These are phyloP conservation scores for Cromileptes altivelis DNA, from an alignment of 2,113 vertebrate species.

Conservation along the genomic window DNA sequence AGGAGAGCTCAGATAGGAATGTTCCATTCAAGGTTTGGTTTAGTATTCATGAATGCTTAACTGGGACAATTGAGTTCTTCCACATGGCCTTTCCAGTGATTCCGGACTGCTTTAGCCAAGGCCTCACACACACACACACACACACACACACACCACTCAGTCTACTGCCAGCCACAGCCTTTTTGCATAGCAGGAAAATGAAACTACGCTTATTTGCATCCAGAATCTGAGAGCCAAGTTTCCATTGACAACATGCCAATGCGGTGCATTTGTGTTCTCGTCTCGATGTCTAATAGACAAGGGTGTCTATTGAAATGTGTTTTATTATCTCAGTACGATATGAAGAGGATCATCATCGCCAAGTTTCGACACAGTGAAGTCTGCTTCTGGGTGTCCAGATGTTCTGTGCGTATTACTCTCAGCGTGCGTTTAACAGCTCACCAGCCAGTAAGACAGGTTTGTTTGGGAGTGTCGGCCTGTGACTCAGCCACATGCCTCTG, in stretches of 20 bases:
- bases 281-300: not conserved
- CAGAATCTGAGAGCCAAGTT: constrained; percentile 9
- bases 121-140: constrained; percentile 8
- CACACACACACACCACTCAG: not conserved
- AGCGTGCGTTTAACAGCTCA: not conserved
- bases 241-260: constrained; percentile 22
- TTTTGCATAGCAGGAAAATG: constrained; percentile 70
- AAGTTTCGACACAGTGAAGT: not conserved
- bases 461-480: constrained; percentile 47
- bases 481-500: constrained; percentile 33
- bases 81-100: constrained; percentile 59
- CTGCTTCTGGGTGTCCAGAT: constrained; percentile 30
- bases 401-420: constrained; percentile 4
- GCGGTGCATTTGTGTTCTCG: not conserved
- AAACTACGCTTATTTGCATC: constrained; percentile 60
- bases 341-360: not conserved
- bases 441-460: constrained; percentile 59
- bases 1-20: constrained; percentile 29
- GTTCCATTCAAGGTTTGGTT: constrained; percentile 65
- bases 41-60: constrained; percentile 66
- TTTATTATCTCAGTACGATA: not conserved
- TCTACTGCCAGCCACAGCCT: constrained; percentile 10
- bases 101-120: constrained; percentile 52
- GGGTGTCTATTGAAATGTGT: not conserved
- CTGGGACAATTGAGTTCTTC: constrained; percentile 60